Percentiles rank a stretch among this genome's conserved stretches.
Evolutionary conservation across 2,888 invertebrate genomes (phyloP).

Genomic region (Pterostichus niger): DNA sequence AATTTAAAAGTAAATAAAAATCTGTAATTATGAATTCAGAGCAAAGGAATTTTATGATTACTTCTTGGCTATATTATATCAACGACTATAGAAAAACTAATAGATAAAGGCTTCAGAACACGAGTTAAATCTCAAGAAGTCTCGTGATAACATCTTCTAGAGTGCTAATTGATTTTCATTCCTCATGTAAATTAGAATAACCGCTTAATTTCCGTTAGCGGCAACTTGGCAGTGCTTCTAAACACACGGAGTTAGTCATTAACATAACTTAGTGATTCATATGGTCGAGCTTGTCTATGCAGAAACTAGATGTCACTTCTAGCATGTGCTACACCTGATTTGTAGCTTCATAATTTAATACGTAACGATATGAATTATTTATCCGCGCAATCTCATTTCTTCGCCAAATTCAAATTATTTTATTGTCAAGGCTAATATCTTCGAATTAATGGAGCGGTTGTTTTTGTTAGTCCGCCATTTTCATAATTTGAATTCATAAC

Average conservation of each 20-base stretch:
- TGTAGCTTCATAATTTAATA: slow-evolving; percentile 40
- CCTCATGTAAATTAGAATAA: slow-evolving; percentile 62
- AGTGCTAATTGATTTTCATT: slow-evolving; percentile 64
- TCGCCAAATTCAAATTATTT: slow-evolving; percentile 17
- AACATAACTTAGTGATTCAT: slow-evolving; percentile 57
- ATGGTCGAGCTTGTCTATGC: slow-evolving; percentile 33
- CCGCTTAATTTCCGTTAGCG: slow-evolving; percentile 63
- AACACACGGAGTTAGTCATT: slow-evolving; percentile 48
- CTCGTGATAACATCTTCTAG: slow-evolving; percentile 24
- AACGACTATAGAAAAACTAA: background rate
- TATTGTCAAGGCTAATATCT: background rate
- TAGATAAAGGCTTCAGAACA: slow-evolving; percentile 36
- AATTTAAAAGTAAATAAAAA: slow-evolving; percentile 13
- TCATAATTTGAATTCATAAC: slow-evolving; percentile 24
- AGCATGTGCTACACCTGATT: slow-evolving; percentile 55
- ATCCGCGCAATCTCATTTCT: slow-evolving; percentile 14
- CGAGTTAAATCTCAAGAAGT: slow-evolving; percentile 44
- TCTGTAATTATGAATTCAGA: slow-evolving; percentile 20
- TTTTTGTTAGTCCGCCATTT: background rate
- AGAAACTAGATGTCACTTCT: slow-evolving; percentile 51
- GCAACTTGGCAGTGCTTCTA: slow-evolving; percentile 23
- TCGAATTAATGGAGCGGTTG: background rate
- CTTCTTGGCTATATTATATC: background rate
- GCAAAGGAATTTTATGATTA: slow-evolving; percentile 29
- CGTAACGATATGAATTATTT: slow-evolving; percentile 34